Base-by-base conservation (phyloP, 2,113 vertebrate species). In the Melanocharis versteri region DNA sequence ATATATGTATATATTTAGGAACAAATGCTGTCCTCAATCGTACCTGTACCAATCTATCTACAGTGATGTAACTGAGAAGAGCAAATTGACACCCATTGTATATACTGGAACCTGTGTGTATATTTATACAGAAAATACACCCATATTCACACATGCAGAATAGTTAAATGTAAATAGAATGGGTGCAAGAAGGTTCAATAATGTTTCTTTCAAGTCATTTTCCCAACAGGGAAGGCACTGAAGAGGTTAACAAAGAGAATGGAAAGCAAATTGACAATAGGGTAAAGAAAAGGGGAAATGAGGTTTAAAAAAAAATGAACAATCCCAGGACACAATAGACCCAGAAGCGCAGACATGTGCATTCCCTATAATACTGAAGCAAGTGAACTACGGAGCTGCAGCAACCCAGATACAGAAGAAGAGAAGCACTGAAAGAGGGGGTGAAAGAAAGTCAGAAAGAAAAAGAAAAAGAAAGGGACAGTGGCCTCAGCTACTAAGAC, bases 401-500 rank as follows among this genome's bases (percentile, higher is more conserved):
- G 91, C 93, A 97, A 97, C 94, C 94, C 95, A 96, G 96, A 95
- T 97, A 96, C 83, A 97, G 92, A 94, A 89, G 96, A 96, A 88
- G 83, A 89, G 64, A 80, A 87, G 93, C 85, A 87, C 81, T 80
- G 89, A 97, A 87, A 96, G 72, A 85, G 71, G 82, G 90, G 85
- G 90, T 94, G 91, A 96, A 89, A 96, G 72, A 92, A 79, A 94
- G 89, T 95, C 91, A 95, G 44, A 95, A 93, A 96, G 90, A 93
- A 85, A 94, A 83, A 90, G 57, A 86, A 95, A 93, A 92, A 95
- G 81, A 97, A 94, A 97, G 96, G 95, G 95, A 97, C 93, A 98
- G 94, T 97, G 97, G 94, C 96, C 96, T 98, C 93, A 97, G 97
- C 97, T 96, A 98, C 94, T 96, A 96, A 96, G 96, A 98, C 97